phyloP scores from a whole-genome alignment of 2,797 vertebrate genomes.

The Muraenolepis orangiensis region DNA sequence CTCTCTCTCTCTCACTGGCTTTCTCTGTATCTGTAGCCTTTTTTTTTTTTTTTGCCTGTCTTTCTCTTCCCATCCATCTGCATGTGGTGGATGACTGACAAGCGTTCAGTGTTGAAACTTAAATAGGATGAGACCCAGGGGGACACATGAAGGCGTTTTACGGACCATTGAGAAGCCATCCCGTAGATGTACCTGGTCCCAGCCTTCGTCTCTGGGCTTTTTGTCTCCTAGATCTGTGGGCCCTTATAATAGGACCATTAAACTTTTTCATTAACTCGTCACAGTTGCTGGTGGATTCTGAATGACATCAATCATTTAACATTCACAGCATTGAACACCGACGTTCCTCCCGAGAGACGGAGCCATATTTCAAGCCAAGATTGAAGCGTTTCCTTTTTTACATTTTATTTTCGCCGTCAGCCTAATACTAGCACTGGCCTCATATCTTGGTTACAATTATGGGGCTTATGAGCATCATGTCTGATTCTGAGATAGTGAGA shows the following conservation, averaged over 20 bases:
- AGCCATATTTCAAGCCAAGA: background rate
- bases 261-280: conserved; percentile 35
- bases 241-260: conserved; percentile 18
- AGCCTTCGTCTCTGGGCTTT: conserved; percentile 5
- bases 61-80: conserved; percentile 15
- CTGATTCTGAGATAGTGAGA: background rate
- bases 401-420: too few species aligned
- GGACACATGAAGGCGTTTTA: conserved; percentile 20
- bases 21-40: too few species aligned
- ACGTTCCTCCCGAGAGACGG: background rate
- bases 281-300: conserved; percentile 5
- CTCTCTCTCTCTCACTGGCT: too few species aligned
- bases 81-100: conserved; percentile 34
- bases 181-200: conserved; percentile 1
- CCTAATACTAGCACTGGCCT: background rate
- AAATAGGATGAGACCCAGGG: conserved; percentile 32
- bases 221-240: conserved; percentile 12
- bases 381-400: background rate
- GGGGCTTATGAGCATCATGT: background rate
- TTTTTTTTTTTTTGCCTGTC: background rate
- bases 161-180: conserved; percentile 27
- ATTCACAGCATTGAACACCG: conserved; percentile 1
- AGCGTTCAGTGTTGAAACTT: conserved; percentile 35
- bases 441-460: background rate
- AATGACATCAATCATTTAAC: conserved; percentile 15